phyloP scores from a whole-genome alignment of 2,888 invertebrate species.

The Stenodema calcarata region DNA sequence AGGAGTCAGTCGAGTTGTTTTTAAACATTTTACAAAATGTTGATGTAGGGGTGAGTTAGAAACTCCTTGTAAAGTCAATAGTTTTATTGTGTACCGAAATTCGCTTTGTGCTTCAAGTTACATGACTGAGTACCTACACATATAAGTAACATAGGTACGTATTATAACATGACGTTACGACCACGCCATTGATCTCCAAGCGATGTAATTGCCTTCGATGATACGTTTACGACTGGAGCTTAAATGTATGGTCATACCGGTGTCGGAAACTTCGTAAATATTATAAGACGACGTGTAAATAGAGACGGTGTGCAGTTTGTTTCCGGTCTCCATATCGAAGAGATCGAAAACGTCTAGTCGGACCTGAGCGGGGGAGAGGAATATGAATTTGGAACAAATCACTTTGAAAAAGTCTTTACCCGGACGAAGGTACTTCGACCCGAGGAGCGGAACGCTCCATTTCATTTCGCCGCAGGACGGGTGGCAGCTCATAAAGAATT shows the following conservation, averaged over 20 bases:
- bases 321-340: constrained; percentile 21
- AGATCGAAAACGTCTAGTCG: constrained; percentile 33
- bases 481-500: constrained; percentile 32
- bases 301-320: constrained; percentile 10
- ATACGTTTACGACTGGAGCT: neutral
- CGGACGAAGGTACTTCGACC: constrained; percentile 40
- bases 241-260: constrained; percentile 14
- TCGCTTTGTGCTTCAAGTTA: neutral
- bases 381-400: constrained; percentile 41
- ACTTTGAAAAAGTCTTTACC: constrained; percentile 37
- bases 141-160: neutral
- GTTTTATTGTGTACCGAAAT: no score
- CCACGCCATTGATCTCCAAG: constrained; percentile 20
- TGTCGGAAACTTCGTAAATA: neutral
- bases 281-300: constrained; percentile 39
- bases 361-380: constrained; percentile 32
- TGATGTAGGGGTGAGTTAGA: no score
- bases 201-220: constrained; percentile 25
- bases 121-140: neutral
- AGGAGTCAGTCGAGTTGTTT: no score
- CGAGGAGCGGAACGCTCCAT: constrained; percentile 11
- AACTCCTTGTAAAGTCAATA: no score
- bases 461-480: neutral
- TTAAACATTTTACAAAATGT: neutral
- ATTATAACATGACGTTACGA: neutral